Percentiles rank a stretch among this genome's conserved stretches.
Conservation (phyloP, 2,113 vertebrate species). For the Cottus gobio region DNA sequence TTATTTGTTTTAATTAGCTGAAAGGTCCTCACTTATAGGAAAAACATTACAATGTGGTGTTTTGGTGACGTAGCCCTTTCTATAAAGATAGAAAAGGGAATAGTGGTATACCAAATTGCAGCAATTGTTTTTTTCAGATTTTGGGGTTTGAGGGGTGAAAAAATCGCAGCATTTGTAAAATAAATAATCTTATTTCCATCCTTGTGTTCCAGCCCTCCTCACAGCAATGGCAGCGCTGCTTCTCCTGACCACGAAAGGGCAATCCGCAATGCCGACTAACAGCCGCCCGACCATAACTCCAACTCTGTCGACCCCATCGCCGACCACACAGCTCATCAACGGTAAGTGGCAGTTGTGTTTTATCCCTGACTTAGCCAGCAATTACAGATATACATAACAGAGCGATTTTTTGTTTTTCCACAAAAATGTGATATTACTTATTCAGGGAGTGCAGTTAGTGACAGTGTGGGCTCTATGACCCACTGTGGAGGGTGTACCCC, state of each 20-base stretch:
- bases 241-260: conserved; percentile 47
- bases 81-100: neutral
- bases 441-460: too few relatives aligned
- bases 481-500: too few relatives aligned
- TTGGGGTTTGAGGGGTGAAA: neutral
- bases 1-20: neutral
- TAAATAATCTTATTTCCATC: neutral
- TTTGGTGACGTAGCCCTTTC: neutral
- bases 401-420: too few relatives aligned
- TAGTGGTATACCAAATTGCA: too few relatives aligned
- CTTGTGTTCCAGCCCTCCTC: conserved; percentile 33
- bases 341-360: conserved; percentile 48
- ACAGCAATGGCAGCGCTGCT: conserved; percentile 29
- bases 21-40: neutral
- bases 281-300: conserved; percentile 24
- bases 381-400: too few relatives aligned
- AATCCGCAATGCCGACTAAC: neutral
- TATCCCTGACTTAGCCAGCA: neutral
- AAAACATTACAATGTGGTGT: neutral
- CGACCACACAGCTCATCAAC: conserved; percentile 22
- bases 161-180: neutral
- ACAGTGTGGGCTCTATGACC: too few relatives aligned
- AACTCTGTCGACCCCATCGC: neutral
- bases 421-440: too few relatives aligned
- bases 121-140: neutral